Conservation (phyloP, 1,140 invertebrate genomes). For the Metaphire vulgaris region DNA sequence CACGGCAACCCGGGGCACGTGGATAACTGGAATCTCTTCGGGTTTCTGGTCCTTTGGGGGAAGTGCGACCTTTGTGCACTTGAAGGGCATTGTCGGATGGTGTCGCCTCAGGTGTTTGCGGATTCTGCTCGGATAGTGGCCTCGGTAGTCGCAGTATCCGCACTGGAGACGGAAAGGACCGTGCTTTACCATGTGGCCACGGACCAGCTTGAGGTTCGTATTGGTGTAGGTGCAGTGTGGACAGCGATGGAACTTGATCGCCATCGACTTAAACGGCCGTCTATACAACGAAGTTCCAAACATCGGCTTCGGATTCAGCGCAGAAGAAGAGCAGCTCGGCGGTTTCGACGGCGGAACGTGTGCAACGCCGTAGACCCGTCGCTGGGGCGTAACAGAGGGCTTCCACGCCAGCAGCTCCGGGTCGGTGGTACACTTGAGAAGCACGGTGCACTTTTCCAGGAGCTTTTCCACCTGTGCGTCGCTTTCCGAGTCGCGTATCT, state of each 20-base stretch:
- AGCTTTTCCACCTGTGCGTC: conserved; percentile 14
- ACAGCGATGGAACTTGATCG: conserved; percentile 14
- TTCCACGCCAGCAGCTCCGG: background rate
- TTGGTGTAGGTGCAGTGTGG: conserved; percentile 23
- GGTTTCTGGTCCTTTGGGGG: background rate
- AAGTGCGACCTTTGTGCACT: conserved; percentile 15
- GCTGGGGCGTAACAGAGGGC: background rate
- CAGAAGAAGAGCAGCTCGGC: too few relatives aligned
- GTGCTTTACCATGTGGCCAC: conserved; percentile 24
- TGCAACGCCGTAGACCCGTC: background rate
- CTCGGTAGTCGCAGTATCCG: conserved; percentile 20
- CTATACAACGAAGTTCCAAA: background rate
- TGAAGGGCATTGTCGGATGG: conserved; percentile 2
- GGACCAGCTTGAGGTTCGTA: conserved; percentile 14
- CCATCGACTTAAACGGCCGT: conserved; percentile 5
- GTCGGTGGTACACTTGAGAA: background rate
- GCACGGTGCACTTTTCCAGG: conserved; percentile 7
- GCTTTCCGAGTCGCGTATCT: background rate
- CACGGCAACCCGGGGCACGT: background rate
- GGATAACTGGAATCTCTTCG: background rate
- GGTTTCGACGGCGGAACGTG: background rate
- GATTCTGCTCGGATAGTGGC: conserved; percentile 24
- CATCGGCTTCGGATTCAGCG: background rate
- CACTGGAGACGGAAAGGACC: conserved; percentile 20
- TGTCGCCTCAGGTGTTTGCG: conserved; percentile 20